These are phyloP conservation scores for Azemiops feae DNA, from an alignment of 2,113 vertebrate species.

Conservation along the genomic window DNA sequence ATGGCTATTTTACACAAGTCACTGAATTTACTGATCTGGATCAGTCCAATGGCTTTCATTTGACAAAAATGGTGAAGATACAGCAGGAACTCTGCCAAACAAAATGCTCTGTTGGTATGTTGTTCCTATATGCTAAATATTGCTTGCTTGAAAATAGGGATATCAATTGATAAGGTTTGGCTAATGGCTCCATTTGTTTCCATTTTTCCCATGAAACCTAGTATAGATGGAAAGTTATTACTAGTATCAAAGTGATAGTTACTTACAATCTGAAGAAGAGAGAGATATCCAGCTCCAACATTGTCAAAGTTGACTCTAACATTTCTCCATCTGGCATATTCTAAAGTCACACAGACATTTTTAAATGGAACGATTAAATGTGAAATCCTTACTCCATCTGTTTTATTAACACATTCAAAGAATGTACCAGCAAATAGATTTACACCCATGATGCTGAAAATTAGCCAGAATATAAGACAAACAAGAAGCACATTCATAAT, in stretches of 20 bases:
- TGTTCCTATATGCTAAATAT: not conserved
- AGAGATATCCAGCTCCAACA: slow-evolving; percentile 90
- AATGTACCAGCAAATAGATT: slow-evolving; percentile 95
- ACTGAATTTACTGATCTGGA: not conserved
- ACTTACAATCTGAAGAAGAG: slow-evolving; percentile 88
- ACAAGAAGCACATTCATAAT: slow-evolving; percentile 98
- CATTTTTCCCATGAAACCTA: not conserved
- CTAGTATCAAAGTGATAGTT: not conserved
- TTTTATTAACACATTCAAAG: slow-evolving; percentile 78
- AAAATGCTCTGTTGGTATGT: not conserved
- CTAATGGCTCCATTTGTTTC: not conserved
- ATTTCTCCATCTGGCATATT: slow-evolving; percentile 77
- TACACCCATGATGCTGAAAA: slow-evolving; percentile 99
- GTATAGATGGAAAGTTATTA: slow-evolving; percentile 3
- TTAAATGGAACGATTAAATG: slow-evolving; percentile 44
- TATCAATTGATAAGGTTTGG: not conserved
- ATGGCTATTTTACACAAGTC: not conserved
- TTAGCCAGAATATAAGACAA: slow-evolving; percentile 98
- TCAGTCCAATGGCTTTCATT: not conserved
- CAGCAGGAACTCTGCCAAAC: not conserved
- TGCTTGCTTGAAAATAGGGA: not conserved
- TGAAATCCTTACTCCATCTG: not conserved
- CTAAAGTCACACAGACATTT: slow-evolving; percentile 51
- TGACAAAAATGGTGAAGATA: not conserved
- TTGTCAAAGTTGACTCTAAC: slow-evolving; percentile 95